Base-by-base conservation (phyloP, 2,888 invertebrate genomes). In the Tenthredo mesomela region DNA sequence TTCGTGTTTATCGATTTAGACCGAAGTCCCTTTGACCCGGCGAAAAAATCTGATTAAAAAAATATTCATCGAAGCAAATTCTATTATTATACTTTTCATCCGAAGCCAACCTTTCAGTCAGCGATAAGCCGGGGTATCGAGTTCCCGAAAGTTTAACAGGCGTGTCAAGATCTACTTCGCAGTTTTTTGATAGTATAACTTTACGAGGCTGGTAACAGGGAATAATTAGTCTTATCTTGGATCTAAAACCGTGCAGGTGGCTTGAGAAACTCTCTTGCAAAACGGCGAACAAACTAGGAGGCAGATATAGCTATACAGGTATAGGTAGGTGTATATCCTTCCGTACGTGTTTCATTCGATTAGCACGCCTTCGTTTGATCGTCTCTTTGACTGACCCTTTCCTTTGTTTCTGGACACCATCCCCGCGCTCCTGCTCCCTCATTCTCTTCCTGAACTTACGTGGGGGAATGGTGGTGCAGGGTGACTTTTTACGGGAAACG, bases 401-500 rank as follows among this genome's bases (percentile, higher is more conserved):
- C 33, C 29, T 77, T 50, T 77, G 50, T 25, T 29, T 73, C 73
- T 43, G 73, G 37, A 21, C 10, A 6, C 6, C 25, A 33, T 33
- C 61, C 61, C 61, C 37, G 7, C 40, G 21, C 61, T 37, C 15
- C 61, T 21, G 21, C 40, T 3, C 18, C 25, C 80, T 21, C 18
- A 12, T 50, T 29, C 54, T 18, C n/a, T 61, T 1, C 61, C 50
- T 40, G 1, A 37, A 18, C 37, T 37, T 61, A n/a, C 40, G n/a
- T 10, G 12, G 15, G 37, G 15, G 10, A 12, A 12, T 18, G 33
- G 58, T 33, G 78, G 58, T 33, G 78, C 33, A 54, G 58, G 80
- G 80, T 80, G 61, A 40, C 61, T 80, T 80, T 80, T 80, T 80
- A 86, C 70, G 67, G 75, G 84, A 82, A 50, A 80, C 84, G 84